Evolutionary conservation across 2,888 invertebrate genomes (phyloP), one percentile per base, ranked within the genome.

Genomic region (Clostera curtula): DNA sequence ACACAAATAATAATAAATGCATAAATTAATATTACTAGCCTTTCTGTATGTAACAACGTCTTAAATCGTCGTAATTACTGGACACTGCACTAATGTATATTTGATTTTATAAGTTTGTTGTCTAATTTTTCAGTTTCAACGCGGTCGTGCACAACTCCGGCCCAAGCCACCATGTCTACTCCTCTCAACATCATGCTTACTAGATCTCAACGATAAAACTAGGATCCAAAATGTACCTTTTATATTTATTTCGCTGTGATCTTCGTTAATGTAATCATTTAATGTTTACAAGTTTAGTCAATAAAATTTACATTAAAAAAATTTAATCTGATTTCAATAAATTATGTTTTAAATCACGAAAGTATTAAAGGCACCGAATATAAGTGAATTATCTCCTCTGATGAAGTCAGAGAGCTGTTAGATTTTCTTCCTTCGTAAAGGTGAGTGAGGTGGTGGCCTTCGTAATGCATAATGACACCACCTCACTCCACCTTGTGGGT

Each of bases 91-190:
- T 24, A 9, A 13, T 29, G 20, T 24, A 30, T 25, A 8, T 12
- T 22, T 29, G 16, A 17, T 10, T 27, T 26, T 19, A 37, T 24
- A 27, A 5, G 11, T 17, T 32, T 30, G 33, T 43, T 39, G 46
- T 21, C 43, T 51, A 45, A 55, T 38, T 11, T 76, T 75, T 12
- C 72, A 83, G 83, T 50, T 83, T 83, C 67, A 82, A 83, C 65
- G 82, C 83, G 20, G 71, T 83, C 27, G 82, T 83, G 14, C 75
- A 83, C 40, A 82, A 80, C 67, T 80, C 82, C 31, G 82, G 80
- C 1, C 79, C 80, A 43, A 79, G 73, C 58, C 80, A 79, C 29
- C 76, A 80, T 46, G 59, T 72, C 9, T 76, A 79, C 57, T 69
- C 74, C 1, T 72, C 79, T 25, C 79, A 79, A 29, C 58, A 72